Evolutionary conservation across 2,113 vertebrate genomes (phyloP).

Genomic region (Fulica atra): DNA sequence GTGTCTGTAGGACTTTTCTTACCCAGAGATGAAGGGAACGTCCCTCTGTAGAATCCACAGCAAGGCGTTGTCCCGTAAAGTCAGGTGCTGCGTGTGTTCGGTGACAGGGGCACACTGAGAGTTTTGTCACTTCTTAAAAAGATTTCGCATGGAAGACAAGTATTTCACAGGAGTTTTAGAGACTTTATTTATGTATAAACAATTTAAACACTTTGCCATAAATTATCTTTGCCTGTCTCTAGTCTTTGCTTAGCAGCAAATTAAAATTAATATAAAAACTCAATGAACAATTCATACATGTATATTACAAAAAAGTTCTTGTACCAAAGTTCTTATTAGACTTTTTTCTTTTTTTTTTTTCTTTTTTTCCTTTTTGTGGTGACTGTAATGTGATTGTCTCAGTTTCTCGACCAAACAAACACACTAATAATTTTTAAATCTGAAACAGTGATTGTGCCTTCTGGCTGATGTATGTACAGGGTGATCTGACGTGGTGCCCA

Average conservation of each 20-base stretch:
- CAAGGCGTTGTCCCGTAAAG: accelerated
- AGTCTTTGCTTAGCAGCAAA: slow-evolving; percentile 98
- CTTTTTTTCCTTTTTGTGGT: slow-evolving; percentile 74
- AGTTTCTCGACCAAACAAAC: slow-evolving; percentile 98
- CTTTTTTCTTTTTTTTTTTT: slow-evolving; percentile 79
- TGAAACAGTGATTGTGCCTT: slow-evolving; percentile 90
- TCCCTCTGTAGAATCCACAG: neutral
- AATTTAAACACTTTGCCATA: slow-evolving; percentile 99
- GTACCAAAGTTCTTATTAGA: slow-evolving; percentile 91
- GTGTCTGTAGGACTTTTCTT: neutral
- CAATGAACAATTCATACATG: slow-evolving; percentile 98
- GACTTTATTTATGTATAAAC: slow-evolving; percentile 99
- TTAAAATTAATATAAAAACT: slow-evolving; percentile 99
- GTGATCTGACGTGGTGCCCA: slow-evolving; percentile 97
- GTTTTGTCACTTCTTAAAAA: neutral
- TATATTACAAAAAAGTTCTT: slow-evolving; percentile 97
- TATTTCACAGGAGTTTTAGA: slow-evolving; percentile 98
- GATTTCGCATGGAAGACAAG: slow-evolving; percentile 83
- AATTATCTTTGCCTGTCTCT: slow-evolving; percentile 99
- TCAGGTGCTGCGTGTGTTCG: neutral
- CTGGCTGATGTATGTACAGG: slow-evolving; percentile 88
- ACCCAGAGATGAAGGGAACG: neutral
- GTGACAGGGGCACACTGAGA: neutral
- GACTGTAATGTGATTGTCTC: slow-evolving; percentile 99
- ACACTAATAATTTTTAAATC: slow-evolving; percentile 89